Conservation (phyloP, 1,140 invertebrate species). For the Philopotamus ludificatus region DNA sequence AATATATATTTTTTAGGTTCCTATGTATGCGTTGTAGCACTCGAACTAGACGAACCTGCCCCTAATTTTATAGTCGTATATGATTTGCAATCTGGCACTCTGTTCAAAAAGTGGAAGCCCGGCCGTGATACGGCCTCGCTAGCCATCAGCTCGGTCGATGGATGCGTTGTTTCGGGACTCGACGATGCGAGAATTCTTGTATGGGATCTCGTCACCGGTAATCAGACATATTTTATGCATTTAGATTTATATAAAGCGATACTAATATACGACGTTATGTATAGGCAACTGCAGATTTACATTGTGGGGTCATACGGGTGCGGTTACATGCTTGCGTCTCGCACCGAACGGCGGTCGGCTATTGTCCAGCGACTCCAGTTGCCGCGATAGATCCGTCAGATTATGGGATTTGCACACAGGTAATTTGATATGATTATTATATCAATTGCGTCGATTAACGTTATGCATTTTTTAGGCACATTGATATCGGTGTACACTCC, state of each 20-base stretch:
- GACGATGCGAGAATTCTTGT: constrained; percentile 80
- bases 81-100: constrained; percentile 86
- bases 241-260: not conserved
- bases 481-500: constrained; percentile 78
- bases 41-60: constrained; percentile 78
- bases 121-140: constrained; percentile 75
- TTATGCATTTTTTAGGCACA: constrained; percentile 58
- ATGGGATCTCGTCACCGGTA: constrained; percentile 84
- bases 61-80: constrained; percentile 90
- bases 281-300: constrained; percentile 70
- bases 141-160: constrained; percentile 76
- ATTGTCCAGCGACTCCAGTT: constrained; percentile 69
- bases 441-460: not conserved
- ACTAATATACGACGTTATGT: constrained; percentile 15
- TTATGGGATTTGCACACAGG: constrained; percentile 78
- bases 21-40: constrained; percentile 66
- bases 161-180: constrained; percentile 79
- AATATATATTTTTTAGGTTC: constrained; percentile 51
- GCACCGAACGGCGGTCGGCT: constrained; percentile 68
- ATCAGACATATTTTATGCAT: constrained; percentile 5
- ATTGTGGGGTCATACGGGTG: constrained; percentile 72
- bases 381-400: constrained; percentile 70
- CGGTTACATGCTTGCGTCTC: constrained; percentile 69
- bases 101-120: constrained; percentile 90
- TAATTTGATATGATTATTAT: constrained; percentile 44